Conservation (phyloP, 2,797 vertebrate genomes). For the Rhynchonycteris naso region DNA sequence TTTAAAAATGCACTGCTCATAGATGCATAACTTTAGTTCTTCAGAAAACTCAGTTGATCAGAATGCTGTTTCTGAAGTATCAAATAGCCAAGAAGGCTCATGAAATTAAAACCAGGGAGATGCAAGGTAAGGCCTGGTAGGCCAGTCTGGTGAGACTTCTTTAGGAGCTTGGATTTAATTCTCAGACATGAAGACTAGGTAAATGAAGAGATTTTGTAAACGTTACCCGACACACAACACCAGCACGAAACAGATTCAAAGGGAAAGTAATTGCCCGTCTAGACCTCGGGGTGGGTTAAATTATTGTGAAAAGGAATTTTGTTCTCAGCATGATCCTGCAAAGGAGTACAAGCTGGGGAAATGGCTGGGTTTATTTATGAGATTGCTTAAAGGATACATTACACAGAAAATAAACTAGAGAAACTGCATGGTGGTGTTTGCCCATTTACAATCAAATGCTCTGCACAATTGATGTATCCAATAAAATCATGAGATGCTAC, state of each 20-base stretch:
- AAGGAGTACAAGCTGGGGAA: slow-evolving; percentile 17
- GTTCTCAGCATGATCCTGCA: slow-evolving; percentile 7
- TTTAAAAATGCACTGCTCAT: background rate
- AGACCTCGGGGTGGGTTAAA: background rate
- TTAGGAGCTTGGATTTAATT: background rate
- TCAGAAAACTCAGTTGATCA: background rate
- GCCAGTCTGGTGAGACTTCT: background rate
- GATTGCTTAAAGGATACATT: slow-evolving; percentile 67
- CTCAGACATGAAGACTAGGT: background rate
- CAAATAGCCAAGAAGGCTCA: background rate
- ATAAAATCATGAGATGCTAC: slow-evolving; percentile 66
- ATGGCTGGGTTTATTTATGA: slow-evolving; percentile 64
- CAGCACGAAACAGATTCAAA: slow-evolving; percentile 3
- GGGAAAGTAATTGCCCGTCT: slow-evolving; percentile 20
- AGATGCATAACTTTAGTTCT: background rate
- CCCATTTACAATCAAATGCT: slow-evolving; percentile 47
- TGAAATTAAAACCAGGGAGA: background rate
- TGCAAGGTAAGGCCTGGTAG: background rate
- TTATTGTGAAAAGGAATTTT: slow-evolving; percentile 36
- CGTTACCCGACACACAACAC: background rate
- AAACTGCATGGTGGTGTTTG: slow-evolving; percentile 57
- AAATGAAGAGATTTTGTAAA: slow-evolving; percentile 32
- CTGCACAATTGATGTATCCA: slow-evolving; percentile 51
- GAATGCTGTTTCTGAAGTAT: background rate
- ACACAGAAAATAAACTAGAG: slow-evolving; percentile 76